Base-by-base conservation (phyloP, 1,140 invertebrate species). In the Ceratina australensis region DNA sequence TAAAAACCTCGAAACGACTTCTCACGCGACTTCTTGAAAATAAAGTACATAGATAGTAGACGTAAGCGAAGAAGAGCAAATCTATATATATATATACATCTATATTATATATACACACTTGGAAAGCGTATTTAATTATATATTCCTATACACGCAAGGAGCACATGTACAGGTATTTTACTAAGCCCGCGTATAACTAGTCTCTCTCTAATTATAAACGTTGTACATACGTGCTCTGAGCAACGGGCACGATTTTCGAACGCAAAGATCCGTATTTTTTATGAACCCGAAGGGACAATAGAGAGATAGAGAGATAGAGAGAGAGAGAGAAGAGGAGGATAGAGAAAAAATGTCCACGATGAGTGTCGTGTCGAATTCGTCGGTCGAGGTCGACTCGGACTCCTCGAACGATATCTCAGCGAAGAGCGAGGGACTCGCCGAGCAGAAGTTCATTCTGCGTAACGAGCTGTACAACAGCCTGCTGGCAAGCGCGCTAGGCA, bases 391-490 rank as follows among this genome's bases (percentile, higher is more conserved):
- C 60, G 91, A 92, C 76, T 91, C 90, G 80, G 91, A 92, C 75
- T 89, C 90, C 20, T 92, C 91, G 66, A 91, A 90, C 81, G 90
- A 91, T 67, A 86, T 88, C 33, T 89, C 85, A 63, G 86, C 83
- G 73, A 91, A 91, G 72, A 88, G 91, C 66, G 90, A 90, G 0
- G 83, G 61, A 59, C 84, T 85, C 33, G 71, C 82, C 61, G 90
- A 92, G 33, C 89, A 90, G 59, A 92, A 92, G 82, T 95, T 96
- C 85, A 90, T 96, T 18, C 92, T 96, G 77, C 95, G 95, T 10
- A 94, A 95, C 72, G 95, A 96, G 84, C 92, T 96, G 78, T 96
- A 96, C 87, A 96, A 96, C 88, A 96, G 94, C 86, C 93, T 96
- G 61, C 90, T 96, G 79, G 95, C 95, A 24, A 96, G 94, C 87